Evolutionary conservation across 2,888 invertebrate genomes (phyloP), one percentile per base, ranked within the genome.

Genomic region (Mesorhabditis sp.): DNA sequence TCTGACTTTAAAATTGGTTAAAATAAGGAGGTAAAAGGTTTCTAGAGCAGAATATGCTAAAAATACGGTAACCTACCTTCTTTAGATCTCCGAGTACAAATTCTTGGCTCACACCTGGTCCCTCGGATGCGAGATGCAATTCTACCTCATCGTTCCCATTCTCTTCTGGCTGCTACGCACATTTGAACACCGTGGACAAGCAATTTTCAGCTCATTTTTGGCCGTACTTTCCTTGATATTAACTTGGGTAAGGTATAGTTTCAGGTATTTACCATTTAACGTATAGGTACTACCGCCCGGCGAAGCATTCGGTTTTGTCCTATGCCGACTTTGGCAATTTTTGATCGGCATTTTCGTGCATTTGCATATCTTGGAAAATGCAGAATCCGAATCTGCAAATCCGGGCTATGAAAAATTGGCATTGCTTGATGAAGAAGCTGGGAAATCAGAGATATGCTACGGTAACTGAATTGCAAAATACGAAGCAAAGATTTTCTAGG

Each of bases 101-200:
- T 50, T 50, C 58, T n/a, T 50, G 58, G n/a, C 58, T 2, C 65
- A 65, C 4, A 15, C 43, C 6, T 65, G 65, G 65, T 65, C 65
- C 3, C 65, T 65, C 1, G 65, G 42, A 5, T 43, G 28, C 13
- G 65, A 65, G n/a, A 65, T 65, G 65, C 65, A 65, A 41, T 65
- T 65, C n/a, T 65, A 65, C 42, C 42, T 65, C 1, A 5, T 65
- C 65, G 65, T 65, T 43, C 65, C 65, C 7, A 5, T 65, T n/a
- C 28, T 65, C 4, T 65, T 65, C n/a, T 43, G 28, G 5, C 28
- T 65, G 5, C 2, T 65, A 2, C 28, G 43, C n/a, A 15, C 1
- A 63, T 63, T 28, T 10, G 28, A 63, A 3, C 2, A n/a, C 43
- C 1, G 7, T 2, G 58, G 58, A 2, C 7, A 50, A 50, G 10